Evolutionary conservation across 2,888 invertebrate genomes (phyloP), one percentile per base, ranked within the genome.

Genomic region (Conchocele bisecta): DNA sequence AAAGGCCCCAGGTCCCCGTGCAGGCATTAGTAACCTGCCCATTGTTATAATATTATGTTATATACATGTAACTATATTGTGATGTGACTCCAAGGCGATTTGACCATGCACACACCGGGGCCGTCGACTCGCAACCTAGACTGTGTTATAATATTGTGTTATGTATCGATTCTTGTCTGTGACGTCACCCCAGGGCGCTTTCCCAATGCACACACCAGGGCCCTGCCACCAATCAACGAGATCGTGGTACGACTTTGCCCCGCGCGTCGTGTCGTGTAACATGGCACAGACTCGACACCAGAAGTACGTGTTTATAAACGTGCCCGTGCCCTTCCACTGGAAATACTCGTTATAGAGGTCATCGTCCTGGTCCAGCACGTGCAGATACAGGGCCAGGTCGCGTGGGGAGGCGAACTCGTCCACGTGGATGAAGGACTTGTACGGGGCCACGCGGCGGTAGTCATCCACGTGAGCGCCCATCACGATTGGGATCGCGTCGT

Each of bases 391-490:
- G 37, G 98, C 98, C 73, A 98, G 93, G 82, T 96, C 95, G 85
- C 95, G 94, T 0, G 98, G 95, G 24, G 95, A 94, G 26, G 94
- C 94, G 91, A 98, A 98, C 91, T 98, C 98, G 89, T 98, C 98
- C 24, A 98, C 97, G 92, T 98, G 98, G 68, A 98, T 95, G 92
- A 96, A 98, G 96, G 91, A 98, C 97, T 48, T 98, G 96, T 92
- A 98, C 0, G 98, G 98, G 2, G 98, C 96, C 78, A 94, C 94
- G 44, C 95, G 94, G 71, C 95, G 95, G 91, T 98, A 98, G 90
- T 98, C 98, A 65, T 95, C 95, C 0, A 96, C 96, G 46, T 96
- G 94, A 0, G 97, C 98, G 0, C 98, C 98, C 98, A 98, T 98
- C 69, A 97, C 98, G 79, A 98, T 96, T 0, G 98, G 98, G 78